Percentiles rank a stretch among this genome's conserved stretches.
Conservation (phyloP, 2,113 vertebrate genomes). For the Serilophus lunatus region DNA sequence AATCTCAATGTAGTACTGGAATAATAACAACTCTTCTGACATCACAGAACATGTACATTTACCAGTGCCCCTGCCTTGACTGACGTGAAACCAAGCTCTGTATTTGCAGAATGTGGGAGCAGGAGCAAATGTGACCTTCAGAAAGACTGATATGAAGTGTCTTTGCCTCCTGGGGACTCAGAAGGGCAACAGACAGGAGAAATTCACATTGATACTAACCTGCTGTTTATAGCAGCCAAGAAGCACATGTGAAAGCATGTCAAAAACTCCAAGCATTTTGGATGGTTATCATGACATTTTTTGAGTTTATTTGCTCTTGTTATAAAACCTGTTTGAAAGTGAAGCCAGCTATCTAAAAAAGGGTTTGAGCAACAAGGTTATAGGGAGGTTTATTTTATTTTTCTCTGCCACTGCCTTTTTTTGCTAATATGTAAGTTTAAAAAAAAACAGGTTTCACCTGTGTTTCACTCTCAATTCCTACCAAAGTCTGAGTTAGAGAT, state of each 20-base stretch:
- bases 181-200: not conserved
- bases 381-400: not conserved
- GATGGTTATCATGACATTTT: constrained; percentile 11
- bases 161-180: not conserved
- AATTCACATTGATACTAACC: not conserved
- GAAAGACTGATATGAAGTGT: not conserved
- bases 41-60: not conserved
- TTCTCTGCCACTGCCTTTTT: not conserved
- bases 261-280: constrained; percentile 52
- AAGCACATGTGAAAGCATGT: constrained; percentile 47
- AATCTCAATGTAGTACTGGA: not conserved
- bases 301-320: constrained; percentile 36
- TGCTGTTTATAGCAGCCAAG: not conserved
- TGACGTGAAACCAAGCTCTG: not conserved
- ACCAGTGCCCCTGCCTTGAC: not conserved
- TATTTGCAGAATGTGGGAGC: not conserved
- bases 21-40: not conserved
- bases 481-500: not conserved
- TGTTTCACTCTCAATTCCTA: not conserved
- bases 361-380: not conserved
- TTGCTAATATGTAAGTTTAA: not conserved
- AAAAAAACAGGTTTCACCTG: not conserved
- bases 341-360: not conserved
- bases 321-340: constrained; percentile 12
- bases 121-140: not conserved